phyloP scores from a whole-genome alignment of 1,140 invertebrate species.

The silkworm (Bombyx mori) region DNA sequence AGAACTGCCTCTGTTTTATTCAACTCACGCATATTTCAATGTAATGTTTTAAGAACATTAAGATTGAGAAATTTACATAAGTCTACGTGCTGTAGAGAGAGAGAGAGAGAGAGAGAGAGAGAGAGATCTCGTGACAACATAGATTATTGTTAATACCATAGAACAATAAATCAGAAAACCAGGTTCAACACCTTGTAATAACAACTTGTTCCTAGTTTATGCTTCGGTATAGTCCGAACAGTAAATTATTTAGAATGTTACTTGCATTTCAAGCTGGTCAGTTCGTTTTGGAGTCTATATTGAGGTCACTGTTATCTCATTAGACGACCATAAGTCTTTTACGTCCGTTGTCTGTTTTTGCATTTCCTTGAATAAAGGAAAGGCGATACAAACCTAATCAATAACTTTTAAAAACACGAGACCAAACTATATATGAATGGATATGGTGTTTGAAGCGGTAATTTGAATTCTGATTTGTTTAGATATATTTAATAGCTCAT shows the following conservation, averaged over 20 bases:
- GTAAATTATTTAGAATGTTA: slow-evolving; percentile 36
- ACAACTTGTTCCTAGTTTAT: slow-evolving; percentile 33
- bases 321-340: slow-evolving; percentile 19
- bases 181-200: slow-evolving; percentile 42
- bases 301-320: slow-evolving; percentile 29
- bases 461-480: no score
- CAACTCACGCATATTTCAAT: background rate
- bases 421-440: no score
- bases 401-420: no score
- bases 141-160: slow-evolving; percentile 32
- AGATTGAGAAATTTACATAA: slow-evolving; percentile 1
- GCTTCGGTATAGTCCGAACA: slow-evolving; percentile 28
- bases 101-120: slow-evolving; percentile 12
- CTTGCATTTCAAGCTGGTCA: slow-evolving; percentile 24
- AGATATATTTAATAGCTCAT: no score
- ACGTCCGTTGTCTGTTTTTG: slow-evolving; percentile 19
- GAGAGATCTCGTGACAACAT: slow-evolving; percentile 28
- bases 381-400: no score
- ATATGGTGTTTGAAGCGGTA: no score
- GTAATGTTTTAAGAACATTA: background rate
- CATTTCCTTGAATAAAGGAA: slow-evolving; percentile 15
- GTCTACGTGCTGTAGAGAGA: no score
- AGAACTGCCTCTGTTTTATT: slow-evolving; percentile 3
- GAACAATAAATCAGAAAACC: slow-evolving; percentile 37
- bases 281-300: slow-evolving; percentile 24